These are phyloP conservation scores for Palythoa grandis DNA, from an alignment of 92 coral and sea anemone genomes.

Conservation along the genomic window DNA sequence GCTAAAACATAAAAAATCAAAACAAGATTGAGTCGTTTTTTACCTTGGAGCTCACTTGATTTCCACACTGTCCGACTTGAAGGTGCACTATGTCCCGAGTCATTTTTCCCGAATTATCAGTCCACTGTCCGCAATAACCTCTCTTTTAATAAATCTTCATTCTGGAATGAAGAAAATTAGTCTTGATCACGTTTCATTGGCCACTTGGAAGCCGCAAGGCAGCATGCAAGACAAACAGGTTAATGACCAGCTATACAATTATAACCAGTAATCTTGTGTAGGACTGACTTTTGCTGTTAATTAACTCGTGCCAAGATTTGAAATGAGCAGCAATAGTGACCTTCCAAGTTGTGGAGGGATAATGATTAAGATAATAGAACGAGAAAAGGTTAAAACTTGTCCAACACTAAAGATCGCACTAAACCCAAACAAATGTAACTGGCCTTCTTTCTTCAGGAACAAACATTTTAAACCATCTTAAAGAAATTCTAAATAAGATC, in stretches of 20 bases:
- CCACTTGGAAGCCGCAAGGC: background rate
- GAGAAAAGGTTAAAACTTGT: background rate
- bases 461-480: background rate
- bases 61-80: slow-evolving; percentile 91
- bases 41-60: slow-evolving; percentile 85
- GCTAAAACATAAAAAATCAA: background rate
- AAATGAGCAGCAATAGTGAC: background rate
- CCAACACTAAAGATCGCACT: background rate
- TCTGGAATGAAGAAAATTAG: background rate
- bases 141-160: slow-evolving; percentile 19
- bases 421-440: slow-evolving; percentile 12
- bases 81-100: slow-evolving; percentile 82
- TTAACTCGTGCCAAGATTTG: background rate
- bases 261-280: background rate
- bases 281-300: background rate
- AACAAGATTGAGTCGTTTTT: background rate
- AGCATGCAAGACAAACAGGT: background rate
- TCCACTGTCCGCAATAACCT: slow-evolving; percentile 22
- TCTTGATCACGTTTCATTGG: background rate
- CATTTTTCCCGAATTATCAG: slow-evolving; percentile 54
- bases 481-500: background rate
- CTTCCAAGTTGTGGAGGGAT: background rate
- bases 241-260: background rate
- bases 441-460: background rate
- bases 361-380: background rate